These are phyloP conservation scores for Lucifuga dentata DNA, from an alignment of 2,113 vertebrate genomes.

Conservation along the genomic window DNA sequence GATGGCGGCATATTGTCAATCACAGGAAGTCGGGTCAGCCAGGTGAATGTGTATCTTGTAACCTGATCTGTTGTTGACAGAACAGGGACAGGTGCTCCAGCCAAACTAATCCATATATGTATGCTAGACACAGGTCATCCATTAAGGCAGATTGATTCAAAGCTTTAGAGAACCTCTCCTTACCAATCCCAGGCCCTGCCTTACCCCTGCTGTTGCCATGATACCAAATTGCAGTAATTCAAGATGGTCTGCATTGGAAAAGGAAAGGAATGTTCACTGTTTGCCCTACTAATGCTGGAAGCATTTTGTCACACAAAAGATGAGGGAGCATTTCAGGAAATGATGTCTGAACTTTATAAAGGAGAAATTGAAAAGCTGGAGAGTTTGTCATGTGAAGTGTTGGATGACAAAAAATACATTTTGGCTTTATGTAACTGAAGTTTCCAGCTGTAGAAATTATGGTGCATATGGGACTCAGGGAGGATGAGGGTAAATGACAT, in stretches of 20 bases:
- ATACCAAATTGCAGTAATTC: slow-evolving; percentile 78
- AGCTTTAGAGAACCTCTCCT: slow-evolving; percentile 64
- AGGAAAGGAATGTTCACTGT: slow-evolving; percentile 76
- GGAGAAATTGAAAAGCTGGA: slow-evolving; percentile 38
- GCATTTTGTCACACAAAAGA: slow-evolving; percentile 73
- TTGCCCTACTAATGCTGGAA: slow-evolving; percentile 66
- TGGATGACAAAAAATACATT: slow-evolving; percentile 11
- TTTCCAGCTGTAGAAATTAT: slow-evolving; percentile 6
- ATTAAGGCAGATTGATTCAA: slow-evolving; percentile 77
- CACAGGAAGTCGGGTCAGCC: slow-evolving; percentile 73
- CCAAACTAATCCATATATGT: slow-evolving; percentile 80
- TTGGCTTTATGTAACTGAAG: slow-evolving; percentile 14
- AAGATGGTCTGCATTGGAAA: slow-evolving; percentile 64
- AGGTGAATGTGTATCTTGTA: slow-evolving; percentile 71
- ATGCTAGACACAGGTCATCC: slow-evolving; percentile 73
- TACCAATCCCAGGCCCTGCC: slow-evolving; percentile 60
- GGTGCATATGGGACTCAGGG: not conserved
- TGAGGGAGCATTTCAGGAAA: slow-evolving; percentile 40
- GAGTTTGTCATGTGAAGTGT: slow-evolving; percentile 19
- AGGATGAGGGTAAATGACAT: not conserved
- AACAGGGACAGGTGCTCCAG: slow-evolving; percentile 82
- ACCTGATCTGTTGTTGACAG: slow-evolving; percentile 84
- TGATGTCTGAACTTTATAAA: slow-evolving; percentile 32
- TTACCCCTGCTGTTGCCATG: slow-evolving; percentile 72
- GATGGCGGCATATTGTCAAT: slow-evolving; percentile 50